A percentile compares a stretch with the other conserved stretches of the same genome.
phyloP scores from a whole-genome alignment of 1,140 invertebrate species.

The Achroia grisella region DNA sequence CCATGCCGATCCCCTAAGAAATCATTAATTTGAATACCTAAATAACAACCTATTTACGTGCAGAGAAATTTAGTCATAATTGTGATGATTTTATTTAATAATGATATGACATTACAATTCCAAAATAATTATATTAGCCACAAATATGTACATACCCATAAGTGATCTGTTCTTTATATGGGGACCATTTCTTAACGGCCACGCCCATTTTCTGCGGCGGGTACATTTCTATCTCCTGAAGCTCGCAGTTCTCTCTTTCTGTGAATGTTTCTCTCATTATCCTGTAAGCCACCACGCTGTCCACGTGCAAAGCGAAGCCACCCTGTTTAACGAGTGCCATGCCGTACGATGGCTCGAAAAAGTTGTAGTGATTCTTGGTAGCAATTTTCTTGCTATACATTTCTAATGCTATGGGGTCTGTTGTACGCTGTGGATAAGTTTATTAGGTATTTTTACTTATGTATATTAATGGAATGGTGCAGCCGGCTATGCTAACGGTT shows the following conservation, averaged over 20 bases:
- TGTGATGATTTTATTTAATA: no score
- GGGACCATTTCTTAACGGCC: constrained; percentile 75
- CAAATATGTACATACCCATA: constrained; percentile 68
- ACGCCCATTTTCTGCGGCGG: constrained; percentile 70
- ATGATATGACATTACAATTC: no score
- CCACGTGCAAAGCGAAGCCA: constrained; percentile 78
- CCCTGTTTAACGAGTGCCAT: constrained; percentile 56
- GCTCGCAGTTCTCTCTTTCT: constrained; percentile 77
- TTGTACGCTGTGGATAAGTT: constrained; percentile 68
- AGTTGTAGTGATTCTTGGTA: constrained; percentile 27
- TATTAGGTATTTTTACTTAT: not conserved
- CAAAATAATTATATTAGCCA: no score
- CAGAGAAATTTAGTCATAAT: no score
- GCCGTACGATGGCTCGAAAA: constrained; percentile 37
- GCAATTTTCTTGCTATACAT: constrained; percentile 72
- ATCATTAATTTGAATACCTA: no score
- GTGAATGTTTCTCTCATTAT: constrained; percentile 75
- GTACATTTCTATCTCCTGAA: constrained; percentile 75
- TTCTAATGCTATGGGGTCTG: constrained; percentile 71
- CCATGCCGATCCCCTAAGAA: no score
- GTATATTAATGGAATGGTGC: not conserved
- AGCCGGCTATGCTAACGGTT: no score
- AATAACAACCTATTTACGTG: no score
- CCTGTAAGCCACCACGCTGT: constrained; percentile 76
- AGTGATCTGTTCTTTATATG: constrained; percentile 77